Evolutionary conservation across 2,113 vertebrate genomes (phyloP), one percentile per base, ranked within the genome.

Genomic region (Mixornis gularis): DNA sequence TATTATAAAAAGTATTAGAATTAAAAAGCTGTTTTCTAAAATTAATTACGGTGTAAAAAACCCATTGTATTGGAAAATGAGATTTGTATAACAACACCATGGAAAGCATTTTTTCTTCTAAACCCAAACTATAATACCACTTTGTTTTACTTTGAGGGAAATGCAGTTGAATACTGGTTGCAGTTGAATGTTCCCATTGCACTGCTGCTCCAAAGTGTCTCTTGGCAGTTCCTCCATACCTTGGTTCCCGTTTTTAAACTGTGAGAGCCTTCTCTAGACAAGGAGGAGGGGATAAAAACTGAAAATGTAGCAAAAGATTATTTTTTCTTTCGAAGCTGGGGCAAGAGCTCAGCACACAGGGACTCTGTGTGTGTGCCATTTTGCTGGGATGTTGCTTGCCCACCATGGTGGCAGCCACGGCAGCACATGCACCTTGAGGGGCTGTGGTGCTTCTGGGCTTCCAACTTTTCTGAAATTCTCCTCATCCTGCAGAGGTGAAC

Each of bases 391-490:
- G 43, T n/a, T 34, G 8, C 26, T 44, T 6, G 0, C 14, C 34
- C 24, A 13, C 8, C 4, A 2, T 5, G 12, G 38, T 17, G 56
- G 38, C 60, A 78, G 32, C 22, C 65, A 36, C 0, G 0, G 27
- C 64, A 24, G 7, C 25, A 76, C 0, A 0, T 1, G 0, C 21
- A 49, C 41, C 29, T 22, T 16, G n/a, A 24, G 4, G 8, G 8
- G 8, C 55, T 32, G 41, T 6, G 17, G 17, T 60, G 5, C 17
- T 81, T 53, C 52, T 66, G 56, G 13, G 48, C 49, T 79, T 65
- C 52, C 60, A 58, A 3, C 10, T 62, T 63, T 60, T 36, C 62
- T 55, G 58, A n/a, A 52, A 11, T 32, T 79, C 3, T 12, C 13
- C 25, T 74, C 32, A 34, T 29, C 17, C 19, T 1, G 0, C 38